Base-by-base conservation (phyloP, 2,113 vertebrate genomes). In the Scomber colias region DNA sequence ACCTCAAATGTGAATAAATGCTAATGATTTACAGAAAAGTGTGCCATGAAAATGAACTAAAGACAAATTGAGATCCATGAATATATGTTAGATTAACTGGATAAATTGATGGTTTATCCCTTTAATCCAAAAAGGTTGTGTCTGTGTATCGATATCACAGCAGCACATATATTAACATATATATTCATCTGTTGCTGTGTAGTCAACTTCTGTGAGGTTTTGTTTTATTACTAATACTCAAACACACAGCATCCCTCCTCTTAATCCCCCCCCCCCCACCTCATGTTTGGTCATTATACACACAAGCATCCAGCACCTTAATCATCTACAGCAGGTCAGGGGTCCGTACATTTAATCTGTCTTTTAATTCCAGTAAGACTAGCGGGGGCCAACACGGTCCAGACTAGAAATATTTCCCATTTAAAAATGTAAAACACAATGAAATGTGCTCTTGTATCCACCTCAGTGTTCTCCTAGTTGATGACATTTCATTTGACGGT, bases 301-400 rank as follows among this genome's bases (percentile, higher is more conserved):
- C 40, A 56, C 12, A 48, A 67, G 59, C 2, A 27, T 27, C 24
- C 57, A 44, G 10, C 46, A 45, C 15, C 64, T 51, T 31, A 46
- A 40, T 5, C 55, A 45, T 60, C 30, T 62, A 5, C 76, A 31
- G 51, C 72, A 61, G 60, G 21, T 21, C 15, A 10, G 35, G 50
- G 46, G 30, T 59, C 71, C 19, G 10, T 44, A n/a, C n/a, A 57
- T 31, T 57, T 81, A 84, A 77, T 83, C 73, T 71, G 72, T 69
- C 30, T 44, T 44, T 60, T 59, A 84, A 84, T 72, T 71, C 59
- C 50, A 17, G 51, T 2, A 31, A 62, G 77, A 57, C 4, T n/a
- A 63, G 10, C n/a, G 17, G 8, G 31, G 24, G 16, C 10, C 9
- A 5, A 3, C 54, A 13, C 27, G 3, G 3, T 13, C 48, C 15